phyloP scores from a whole-genome alignment of 2,888 invertebrate genomes.

The Phorcus lineatus region DNA sequence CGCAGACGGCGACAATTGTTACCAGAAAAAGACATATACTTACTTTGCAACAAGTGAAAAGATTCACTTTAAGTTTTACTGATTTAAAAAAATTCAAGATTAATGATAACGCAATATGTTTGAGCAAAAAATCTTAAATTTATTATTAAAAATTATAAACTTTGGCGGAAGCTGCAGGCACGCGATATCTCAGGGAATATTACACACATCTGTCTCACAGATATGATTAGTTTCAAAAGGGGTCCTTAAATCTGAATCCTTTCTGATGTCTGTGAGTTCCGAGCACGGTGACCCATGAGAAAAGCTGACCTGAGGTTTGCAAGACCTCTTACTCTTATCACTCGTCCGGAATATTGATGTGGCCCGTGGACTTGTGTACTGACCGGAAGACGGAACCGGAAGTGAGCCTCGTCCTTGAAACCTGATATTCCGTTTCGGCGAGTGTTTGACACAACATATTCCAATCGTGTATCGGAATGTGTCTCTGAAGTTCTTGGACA shows the following conservation, averaged over 20 bases:
- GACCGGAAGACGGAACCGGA: not conserved
- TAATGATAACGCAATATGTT: too few species aligned
- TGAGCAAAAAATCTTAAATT: too few species aligned
- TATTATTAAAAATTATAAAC: too few species aligned
- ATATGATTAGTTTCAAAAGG: not conserved
- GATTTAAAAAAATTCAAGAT: too few species aligned
- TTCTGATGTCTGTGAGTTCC: conserved; percentile 4
- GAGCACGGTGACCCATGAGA: not conserved
- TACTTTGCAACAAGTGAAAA: too few species aligned
- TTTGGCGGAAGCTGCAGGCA: too few species aligned
- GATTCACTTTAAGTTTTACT: too few species aligned
- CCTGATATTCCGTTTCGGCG: not conserved
- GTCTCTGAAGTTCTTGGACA: conserved; percentile 83
- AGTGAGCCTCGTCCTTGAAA: conserved; percentile 12
- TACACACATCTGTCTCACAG: too few species aligned
- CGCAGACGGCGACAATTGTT: too few species aligned
- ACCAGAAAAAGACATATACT: too few species aligned
- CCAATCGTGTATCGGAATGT: conserved; percentile 68
- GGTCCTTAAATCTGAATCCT: not conserved
- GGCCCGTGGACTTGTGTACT: not conserved
- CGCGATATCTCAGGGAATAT: too few species aligned
- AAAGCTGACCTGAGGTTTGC: not conserved
- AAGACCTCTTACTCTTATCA: not conserved
- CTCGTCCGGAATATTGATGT: not conserved
- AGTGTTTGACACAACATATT: conserved; percentile 44